Base-by-base conservation (phyloP, 2,113 vertebrate species). In the Grantiella picta region DNA sequence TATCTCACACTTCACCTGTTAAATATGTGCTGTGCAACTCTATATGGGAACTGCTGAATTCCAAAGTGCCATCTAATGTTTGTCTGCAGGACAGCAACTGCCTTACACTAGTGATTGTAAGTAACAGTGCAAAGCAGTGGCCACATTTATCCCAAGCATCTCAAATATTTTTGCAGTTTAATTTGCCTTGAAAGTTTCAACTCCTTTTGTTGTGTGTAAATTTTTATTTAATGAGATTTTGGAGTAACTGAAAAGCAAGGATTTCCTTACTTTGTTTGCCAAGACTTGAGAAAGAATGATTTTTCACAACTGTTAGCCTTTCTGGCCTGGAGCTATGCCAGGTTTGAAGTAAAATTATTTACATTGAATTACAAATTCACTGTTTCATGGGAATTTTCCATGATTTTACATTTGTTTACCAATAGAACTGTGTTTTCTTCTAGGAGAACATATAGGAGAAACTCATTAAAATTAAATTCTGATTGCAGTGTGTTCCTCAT, bases 21-120 rank as follows among this genome's bases (percentile, higher is more conserved):
- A 18, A 40, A 10, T 40, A 4, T 59, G 45, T 63, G 53, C 86
- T 59, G 47, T 81, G 68, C 45, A 76, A 5, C 66, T 91, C 56
- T 36, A 12, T 28, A 13, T 57, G 70, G 89, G 40, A 82, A 8
- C 82, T 73, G 60, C 63, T 63, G 31, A 54, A 89, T 96, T 94
- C 87, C 88, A 29, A 94, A 93, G 92, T 83, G 93, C 95, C 84
- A 90, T 47, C 94, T 91, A 64, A 91, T 88, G 94, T 94, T 93
- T 95, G 94, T 86, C 85, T 73, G 90, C 82, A 96, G 90, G 91
- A 95, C 89, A 87, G 89, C 95, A 94, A 1, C 76, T 54, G 70
- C 24, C 28, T 76, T 60, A 12, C 49, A 78, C 25, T 22, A 10
- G 28, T 25, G 42, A 29, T 22, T n/a, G 5, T 10, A 38, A 7